Evolutionary conservation across 1,140 invertebrate genomes (phyloP).

Genomic region (Cryptotermes secundus): DNA sequence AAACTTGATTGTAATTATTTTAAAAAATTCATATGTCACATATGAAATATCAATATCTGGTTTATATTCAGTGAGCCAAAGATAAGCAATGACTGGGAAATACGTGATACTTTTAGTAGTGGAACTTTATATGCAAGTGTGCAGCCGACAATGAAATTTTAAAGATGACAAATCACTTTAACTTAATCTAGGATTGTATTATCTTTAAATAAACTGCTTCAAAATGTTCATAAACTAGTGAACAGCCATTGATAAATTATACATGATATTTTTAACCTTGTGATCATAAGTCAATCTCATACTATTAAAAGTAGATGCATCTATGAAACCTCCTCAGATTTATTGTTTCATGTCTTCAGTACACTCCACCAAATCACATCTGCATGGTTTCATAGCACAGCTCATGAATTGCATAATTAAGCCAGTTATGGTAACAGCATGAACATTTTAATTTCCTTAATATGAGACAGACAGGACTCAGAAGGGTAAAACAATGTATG

Average conservation of each 20-base stretch:
- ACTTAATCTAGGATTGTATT: neutral
- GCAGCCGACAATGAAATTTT: neutral
- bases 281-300: neutral
- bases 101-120: neutral
- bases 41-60: neutral
- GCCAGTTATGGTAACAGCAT: neutral
- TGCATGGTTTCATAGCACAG: constrained; percentile 9
- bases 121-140: too few species aligned
- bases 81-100: neutral
- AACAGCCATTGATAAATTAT: neutral
- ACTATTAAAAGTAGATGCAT: neutral
- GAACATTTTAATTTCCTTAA: neutral
- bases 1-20: neutral
- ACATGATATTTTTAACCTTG: neutral
- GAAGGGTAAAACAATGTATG: neutral
- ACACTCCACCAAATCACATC: neutral
- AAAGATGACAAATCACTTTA: neutral
- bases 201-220: neutral
- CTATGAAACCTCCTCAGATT: neutral
- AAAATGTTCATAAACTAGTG: neutral
- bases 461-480: neutral
- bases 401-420: neutral
- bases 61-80: too few species aligned
- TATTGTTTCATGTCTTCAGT: neutral
- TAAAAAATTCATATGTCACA: neutral